Conservation (phyloP, 2,113 vertebrate genomes). For the Aphyosemion australe region DNA sequence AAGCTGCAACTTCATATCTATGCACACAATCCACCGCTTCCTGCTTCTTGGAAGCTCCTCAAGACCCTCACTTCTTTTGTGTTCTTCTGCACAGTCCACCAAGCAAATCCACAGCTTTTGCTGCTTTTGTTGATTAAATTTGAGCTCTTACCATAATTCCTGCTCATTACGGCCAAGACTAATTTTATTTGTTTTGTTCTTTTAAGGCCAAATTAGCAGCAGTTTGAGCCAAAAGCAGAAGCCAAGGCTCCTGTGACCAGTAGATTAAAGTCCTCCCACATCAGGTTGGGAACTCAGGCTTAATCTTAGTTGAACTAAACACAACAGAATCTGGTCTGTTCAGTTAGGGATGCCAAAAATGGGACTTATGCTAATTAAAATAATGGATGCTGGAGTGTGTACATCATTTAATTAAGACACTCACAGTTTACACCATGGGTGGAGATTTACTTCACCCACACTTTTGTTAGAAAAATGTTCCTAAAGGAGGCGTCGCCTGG, state of each 20-base stretch:
- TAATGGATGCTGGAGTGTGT: neutral
- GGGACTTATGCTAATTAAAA: neutral
- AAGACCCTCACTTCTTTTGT: neutral
- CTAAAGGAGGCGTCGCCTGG: too few species aligned
- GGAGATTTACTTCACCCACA: too few species aligned
- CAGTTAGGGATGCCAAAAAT: neutral
- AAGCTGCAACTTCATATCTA: constrained; percentile 29
- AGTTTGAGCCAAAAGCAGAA: neutral
- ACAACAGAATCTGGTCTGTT: neutral
- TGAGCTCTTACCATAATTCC: neutral
- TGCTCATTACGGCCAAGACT: neutral
- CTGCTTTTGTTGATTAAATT: neutral
- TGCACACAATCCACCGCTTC: constrained; percentile 11
- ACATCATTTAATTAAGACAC: neutral
- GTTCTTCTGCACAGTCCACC: neutral
- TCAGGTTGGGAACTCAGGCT: neutral
- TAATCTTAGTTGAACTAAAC: neutral
- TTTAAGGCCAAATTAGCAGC: neutral
- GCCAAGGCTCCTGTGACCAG: neutral
- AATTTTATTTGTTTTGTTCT: neutral
- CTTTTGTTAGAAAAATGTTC: too few species aligned
- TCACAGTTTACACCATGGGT: neutral
- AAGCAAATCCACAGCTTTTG: neutral
- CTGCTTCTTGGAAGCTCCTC: constrained; percentile 2
- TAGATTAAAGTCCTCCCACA: neutral